These are phyloP conservation scores for Macquaria australasica DNA, from an alignment of 2,113 vertebrate genomes.

Conservation along the genomic window DNA sequence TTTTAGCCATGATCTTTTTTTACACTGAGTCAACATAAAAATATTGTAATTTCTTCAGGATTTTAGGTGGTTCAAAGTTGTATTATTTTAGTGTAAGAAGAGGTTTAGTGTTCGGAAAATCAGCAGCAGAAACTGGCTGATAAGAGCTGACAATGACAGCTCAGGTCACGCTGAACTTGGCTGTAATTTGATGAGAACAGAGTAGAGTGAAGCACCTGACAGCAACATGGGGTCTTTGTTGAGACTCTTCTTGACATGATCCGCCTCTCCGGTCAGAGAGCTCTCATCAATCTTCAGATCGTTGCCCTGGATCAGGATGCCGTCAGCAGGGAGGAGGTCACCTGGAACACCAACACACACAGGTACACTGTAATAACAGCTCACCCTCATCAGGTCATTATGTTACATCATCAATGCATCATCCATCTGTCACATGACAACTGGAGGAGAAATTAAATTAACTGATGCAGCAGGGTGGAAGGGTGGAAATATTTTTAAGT, in stretches of 20 bases:
- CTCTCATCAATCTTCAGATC: conserved; percentile 99
- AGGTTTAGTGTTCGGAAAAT: conserved; percentile 4
- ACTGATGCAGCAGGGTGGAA: background rate
- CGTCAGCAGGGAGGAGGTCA: conserved; percentile 96
- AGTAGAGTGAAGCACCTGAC: conserved; percentile 85
- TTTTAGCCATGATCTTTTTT: background rate
- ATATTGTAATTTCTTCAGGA: background rate
- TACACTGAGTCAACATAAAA: background rate
- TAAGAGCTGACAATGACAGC: background rate
- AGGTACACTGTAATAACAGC: background rate
- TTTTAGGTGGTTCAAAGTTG: background rate
- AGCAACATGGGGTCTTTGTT: conserved; percentile 95
- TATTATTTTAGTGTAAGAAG: background rate
- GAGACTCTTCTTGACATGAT: conserved; percentile 94
- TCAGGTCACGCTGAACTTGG: conserved; percentile 24
- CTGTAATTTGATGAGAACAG: conserved; percentile 1
- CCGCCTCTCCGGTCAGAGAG: conserved; percentile 97
- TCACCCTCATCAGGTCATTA: background rate
- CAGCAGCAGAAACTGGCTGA: background rate
- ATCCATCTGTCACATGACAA: background rate
- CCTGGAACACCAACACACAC: conserved; percentile 81
- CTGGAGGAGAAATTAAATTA: background rate
- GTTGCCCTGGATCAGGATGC: conserved; percentile 96
- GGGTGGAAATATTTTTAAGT: background rate
- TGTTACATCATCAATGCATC: background rate